Evolutionary conservation across 2,113 vertebrate genomes (phyloP), one percentile per base, ranked within the genome.

Genomic region (Rousettus leschenaultii): DNA sequence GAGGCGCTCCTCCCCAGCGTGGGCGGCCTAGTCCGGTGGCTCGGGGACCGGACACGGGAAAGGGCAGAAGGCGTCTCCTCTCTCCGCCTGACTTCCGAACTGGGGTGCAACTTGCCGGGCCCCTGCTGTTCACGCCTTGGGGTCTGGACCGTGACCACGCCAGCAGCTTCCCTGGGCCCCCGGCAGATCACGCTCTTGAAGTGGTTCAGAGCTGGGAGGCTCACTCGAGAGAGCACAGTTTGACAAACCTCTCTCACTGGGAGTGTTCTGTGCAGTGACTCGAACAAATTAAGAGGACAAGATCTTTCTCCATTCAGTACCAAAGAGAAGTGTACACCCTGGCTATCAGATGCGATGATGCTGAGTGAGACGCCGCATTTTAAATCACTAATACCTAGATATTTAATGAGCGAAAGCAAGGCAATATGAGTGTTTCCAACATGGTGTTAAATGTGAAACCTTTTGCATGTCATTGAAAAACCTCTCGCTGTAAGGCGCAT

Each of bases 381-480:
- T 70, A 83, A 97, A 92, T 97, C 97, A 86, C 86, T 96, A 83
- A 90, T 82, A 95, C 22, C 59, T 95, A 51, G 21, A 22, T 10
- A 12, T 95, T 93, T 94, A 94, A 82, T 73, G 70, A 65, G 55
- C 48, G 80, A 13, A 95, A 97, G 91, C 88, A 95, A 96, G 87
- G 93, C 45, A 96, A 83, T 33, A 70, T n/a, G 40, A 45, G n/a
- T 80, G 78, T 18, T 38, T 59, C 35, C 9, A 28, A 82, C 35
- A 16, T 40, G 48, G 19, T 40, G 30, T 30, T 43, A 61, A 61
- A 61, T 43, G 78, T 30, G 35, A 43, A 97, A 79, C 2, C 13
- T 6, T 89, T 79, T 93, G 82, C 91, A 94, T 91, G 79, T n/a
- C 80, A 57, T 77, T 97, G 68, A 96, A 95, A 98, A 97, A 84